Percentiles rank a stretch among this genome's conserved stretches.
These are phyloP conservation scores for Crocallis elinguaria DNA, from an alignment of 2,888 invertebrate genomes.

Conservation along the genomic window DNA sequence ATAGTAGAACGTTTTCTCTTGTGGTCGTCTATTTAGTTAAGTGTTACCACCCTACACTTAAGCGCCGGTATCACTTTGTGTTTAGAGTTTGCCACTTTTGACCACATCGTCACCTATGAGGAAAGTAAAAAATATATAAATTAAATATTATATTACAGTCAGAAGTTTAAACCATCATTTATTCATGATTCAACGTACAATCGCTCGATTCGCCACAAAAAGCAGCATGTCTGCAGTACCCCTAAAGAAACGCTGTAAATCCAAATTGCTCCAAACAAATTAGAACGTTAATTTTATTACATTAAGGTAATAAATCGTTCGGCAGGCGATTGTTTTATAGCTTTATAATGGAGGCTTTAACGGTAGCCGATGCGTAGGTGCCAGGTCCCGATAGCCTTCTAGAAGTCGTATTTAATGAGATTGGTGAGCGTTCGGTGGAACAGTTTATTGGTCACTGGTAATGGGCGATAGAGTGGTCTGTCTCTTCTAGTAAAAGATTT, in stretches of 20 bases:
- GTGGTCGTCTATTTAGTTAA: too few species aligned
- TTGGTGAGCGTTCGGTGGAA: constrained; percentile 14
- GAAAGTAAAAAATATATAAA: too few species aligned
- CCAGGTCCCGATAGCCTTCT: constrained; percentile 47
- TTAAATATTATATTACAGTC: not conserved
- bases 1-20: too few species aligned
- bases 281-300: constrained; percentile 77
- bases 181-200: constrained; percentile 7
- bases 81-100: too few species aligned
- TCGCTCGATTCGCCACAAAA: constrained; percentile 30
- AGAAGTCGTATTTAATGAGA: constrained; percentile 42
- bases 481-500: not conserved
- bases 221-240: constrained; percentile 21
- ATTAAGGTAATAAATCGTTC: constrained; percentile 74
- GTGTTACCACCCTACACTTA: too few species aligned
- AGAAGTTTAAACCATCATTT: not conserved
- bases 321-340: constrained; percentile 68
- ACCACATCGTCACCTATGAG: too few species aligned
- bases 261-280: constrained; percentile 72
- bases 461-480: not conserved
- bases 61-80: too few species aligned
- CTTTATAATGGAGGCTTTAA: constrained; percentile 67
- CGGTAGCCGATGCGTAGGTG: constrained; percentile 59
- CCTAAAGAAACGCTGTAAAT: constrained; percentile 67
- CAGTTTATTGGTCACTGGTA: constrained; percentile 4